These are phyloP conservation scores for Tortricodes alternella DNA, from an alignment of 2,888 invertebrate genomes.

Conservation along the genomic window DNA sequence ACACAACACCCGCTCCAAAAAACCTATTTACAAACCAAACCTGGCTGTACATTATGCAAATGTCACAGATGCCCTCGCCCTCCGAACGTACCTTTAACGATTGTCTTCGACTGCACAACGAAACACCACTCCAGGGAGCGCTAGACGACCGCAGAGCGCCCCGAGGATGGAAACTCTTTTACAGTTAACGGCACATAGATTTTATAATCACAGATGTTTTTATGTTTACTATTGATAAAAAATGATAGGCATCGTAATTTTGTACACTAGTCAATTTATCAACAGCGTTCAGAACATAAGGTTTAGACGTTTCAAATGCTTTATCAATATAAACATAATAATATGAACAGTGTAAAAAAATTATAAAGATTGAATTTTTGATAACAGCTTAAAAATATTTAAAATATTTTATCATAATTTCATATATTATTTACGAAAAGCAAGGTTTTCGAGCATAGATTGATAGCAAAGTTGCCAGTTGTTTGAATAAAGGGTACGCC, in stretches of 20 bases:
- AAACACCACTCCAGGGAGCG: slow-evolving; percentile 58
- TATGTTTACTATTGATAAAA: slow-evolving; percentile 69
- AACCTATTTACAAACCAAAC: slow-evolving; percentile 40
- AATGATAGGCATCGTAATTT: slow-evolving; percentile 60
- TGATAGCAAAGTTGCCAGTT: background rate
- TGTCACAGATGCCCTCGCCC: slow-evolving; percentile 48
- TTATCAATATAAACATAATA: background rate
- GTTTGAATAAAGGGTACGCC: background rate
- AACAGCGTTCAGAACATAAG: slow-evolving; percentile 48
- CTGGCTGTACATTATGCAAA: slow-evolving; percentile 42
- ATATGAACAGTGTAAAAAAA: background rate
- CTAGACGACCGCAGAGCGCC: slow-evolving; percentile 52
- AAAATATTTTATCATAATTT: background rate
- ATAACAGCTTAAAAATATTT: no score
- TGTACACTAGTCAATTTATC: slow-evolving; percentile 61
- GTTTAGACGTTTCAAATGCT: background rate
- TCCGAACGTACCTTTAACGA: slow-evolving; percentile 73
- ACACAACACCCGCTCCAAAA: slow-evolving; percentile 47
- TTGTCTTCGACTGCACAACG: slow-evolving; percentile 57
- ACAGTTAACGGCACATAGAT: slow-evolving; percentile 67
- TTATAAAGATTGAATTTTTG: no score
- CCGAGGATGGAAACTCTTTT: slow-evolving; percentile 49
- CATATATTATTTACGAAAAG: background rate
- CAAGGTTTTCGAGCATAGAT: background rate
- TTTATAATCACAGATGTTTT: slow-evolving; percentile 64